A percentile compares a stretch with the other conserved stretches of the same genome.
Evolutionary conservation across 2,113 vertebrate genomes (phyloP).

Genomic region (Oophaga pumilio): DNA sequence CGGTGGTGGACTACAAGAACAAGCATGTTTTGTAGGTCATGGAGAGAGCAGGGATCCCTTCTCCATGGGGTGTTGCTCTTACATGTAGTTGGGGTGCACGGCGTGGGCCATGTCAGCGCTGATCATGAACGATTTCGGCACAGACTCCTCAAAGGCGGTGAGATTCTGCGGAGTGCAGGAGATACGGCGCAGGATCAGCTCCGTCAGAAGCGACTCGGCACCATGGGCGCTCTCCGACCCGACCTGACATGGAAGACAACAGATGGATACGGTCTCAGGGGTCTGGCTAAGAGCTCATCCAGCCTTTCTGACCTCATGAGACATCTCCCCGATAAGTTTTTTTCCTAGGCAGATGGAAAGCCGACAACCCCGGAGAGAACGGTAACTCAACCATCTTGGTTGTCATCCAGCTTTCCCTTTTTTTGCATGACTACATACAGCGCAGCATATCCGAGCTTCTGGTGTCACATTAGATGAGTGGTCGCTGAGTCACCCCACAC

Average conservation of each 20-base stretch:
- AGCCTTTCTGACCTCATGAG: neutral
- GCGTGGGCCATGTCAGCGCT: slow-evolving; percentile 97
- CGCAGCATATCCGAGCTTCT: neutral
- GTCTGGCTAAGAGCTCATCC: too few relatives aligned
- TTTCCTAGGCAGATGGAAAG: too few relatives aligned
- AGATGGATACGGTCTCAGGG: neutral
- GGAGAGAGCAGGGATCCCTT: neutral
- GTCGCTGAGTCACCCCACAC: neutral
- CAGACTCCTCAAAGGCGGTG: slow-evolving; percentile 90
- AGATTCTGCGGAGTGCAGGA: slow-evolving; percentile 75
- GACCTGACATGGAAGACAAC: slow-evolving; percentile 72
- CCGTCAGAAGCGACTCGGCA: slow-evolving; percentile 87
- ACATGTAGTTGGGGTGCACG: slow-evolving; percentile 93
- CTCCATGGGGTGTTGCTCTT: slow-evolving; percentile 66
- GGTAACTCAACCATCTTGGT: neutral
- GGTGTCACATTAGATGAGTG: neutral
- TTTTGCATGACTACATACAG: neutral
- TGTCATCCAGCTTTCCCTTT: neutral
- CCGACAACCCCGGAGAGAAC: neutral
- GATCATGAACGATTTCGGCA: slow-evolving; percentile 93
- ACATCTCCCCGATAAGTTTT: too few relatives aligned
- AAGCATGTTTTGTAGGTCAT: neutral
- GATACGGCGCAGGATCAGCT: slow-evolving; percentile 89
- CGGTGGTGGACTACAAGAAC: neutral
- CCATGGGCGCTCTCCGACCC: slow-evolving; percentile 95